A percentile compares a stretch with the other conserved stretches of the same genome.
Conservation (phyloP, 2,797 vertebrate species). For the Crenichthys baileyi region DNA sequence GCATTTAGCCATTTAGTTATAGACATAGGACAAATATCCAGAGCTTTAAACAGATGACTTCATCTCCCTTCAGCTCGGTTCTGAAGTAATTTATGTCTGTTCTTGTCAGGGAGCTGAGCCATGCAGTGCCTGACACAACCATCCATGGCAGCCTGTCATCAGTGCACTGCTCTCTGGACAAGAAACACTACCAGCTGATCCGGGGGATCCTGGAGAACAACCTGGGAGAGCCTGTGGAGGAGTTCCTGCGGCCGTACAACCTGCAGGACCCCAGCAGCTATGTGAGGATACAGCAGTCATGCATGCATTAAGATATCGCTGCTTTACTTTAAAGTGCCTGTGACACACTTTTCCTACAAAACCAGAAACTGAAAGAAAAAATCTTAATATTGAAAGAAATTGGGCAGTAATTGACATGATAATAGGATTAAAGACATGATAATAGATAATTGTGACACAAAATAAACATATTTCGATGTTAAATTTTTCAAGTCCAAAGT, state of each 20-base stretch:
- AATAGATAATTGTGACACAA: no score
- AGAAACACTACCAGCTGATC: slow-evolving; percentile 92
- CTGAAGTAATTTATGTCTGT: neutral
- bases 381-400: no score
- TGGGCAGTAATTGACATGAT: no score
- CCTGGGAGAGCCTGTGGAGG: slow-evolving; percentile 92
- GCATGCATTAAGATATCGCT: neutral
- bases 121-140: slow-evolving; percentile 90
- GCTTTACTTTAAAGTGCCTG: neutral
- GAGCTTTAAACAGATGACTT: no score
- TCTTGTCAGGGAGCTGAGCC: slow-evolving; percentile 88
- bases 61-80: no score
- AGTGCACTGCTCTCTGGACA: slow-evolving; percentile 92
- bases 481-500: no score
- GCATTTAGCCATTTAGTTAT: no score
- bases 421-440: no score
- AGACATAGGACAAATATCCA: no score
- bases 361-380: no score
- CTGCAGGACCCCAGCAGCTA: slow-evolving; percentile 93
- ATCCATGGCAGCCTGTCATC: slow-evolving; percentile 93
- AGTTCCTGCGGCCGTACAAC: slow-evolving; percentile 95
- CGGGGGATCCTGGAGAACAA: slow-evolving; percentile 93
- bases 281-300: slow-evolving; percentile 78
- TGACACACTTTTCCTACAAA: no score
- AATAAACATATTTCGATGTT: no score